These are phyloP conservation scores for Hirundichthys speculiger DNA, from an alignment of 2,113 vertebrate genomes.

Conservation along the genomic window DNA sequence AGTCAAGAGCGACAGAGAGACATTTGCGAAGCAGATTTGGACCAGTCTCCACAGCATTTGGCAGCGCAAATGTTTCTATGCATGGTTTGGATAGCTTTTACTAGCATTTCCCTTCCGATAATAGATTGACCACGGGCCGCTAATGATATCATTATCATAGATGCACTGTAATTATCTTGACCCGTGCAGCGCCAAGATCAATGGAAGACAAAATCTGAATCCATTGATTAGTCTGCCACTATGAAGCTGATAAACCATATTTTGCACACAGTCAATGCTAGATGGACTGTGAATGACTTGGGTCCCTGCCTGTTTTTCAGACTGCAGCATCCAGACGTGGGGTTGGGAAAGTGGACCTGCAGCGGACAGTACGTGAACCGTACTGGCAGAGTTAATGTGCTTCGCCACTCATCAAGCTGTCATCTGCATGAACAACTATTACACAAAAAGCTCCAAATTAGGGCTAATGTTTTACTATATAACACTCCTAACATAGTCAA, in stretches of 20 bases:
- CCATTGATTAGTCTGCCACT: conserved; percentile 61
- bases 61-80: conserved; percentile 54
- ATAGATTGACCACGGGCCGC: conserved; percentile 37
- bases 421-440: conserved; percentile 21
- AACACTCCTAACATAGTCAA: no score
- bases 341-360: conserved; percentile 52
- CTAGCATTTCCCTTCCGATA: conserved; percentile 19
- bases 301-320: conserved; percentile 46
- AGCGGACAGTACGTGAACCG: conserved; percentile 48
- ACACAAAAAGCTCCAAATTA: no score
- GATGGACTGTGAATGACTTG: conserved; percentile 46
- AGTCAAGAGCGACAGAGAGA: conserved; percentile 26
- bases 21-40: conserved; percentile 60
- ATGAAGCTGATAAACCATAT: conserved; percentile 66
- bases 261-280: conserved; percentile 51
- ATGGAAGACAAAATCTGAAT: conserved; percentile 63
- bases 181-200: conserved; percentile 56
- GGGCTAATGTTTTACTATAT: no score
- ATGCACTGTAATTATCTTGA: conserved; percentile 43
- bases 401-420: conserved; percentile 39
- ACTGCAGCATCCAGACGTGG: conserved; percentile 48
- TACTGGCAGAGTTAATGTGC: conserved; percentile 37
- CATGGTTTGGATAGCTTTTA: conserved; percentile 39
- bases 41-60: conserved; percentile 42
- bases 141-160: conserved; percentile 64